Percentiles rank a stretch among this genome's conserved stretches.
phyloP scores from a whole-genome alignment of 92 coral and sea anemone species.

The Porites divaricata region DNA sequence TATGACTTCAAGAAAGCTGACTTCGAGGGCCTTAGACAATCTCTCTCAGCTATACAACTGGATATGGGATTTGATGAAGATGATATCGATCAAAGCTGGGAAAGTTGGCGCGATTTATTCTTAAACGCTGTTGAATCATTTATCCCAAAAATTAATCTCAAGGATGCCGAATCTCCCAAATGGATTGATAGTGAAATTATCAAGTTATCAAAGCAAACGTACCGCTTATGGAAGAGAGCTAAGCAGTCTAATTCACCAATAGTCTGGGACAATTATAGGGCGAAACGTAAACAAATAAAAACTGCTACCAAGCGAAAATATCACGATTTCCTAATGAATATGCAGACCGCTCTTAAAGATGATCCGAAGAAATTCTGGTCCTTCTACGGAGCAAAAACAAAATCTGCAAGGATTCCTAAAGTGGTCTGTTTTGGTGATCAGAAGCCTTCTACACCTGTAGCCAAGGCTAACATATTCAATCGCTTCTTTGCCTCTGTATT shows the following conservation, averaged over 20 bases:
- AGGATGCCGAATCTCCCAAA: conserved; percentile 32
- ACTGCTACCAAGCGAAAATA: conserved; percentile 43
- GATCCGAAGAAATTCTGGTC: conserved; percentile 48
- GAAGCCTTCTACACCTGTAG: too few species aligned
- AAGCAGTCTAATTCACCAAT: conserved; percentile 16
- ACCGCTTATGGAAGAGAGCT: conserved; percentile 8
- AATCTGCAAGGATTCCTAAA: conserved; percentile 30
- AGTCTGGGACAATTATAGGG: conserved; percentile 23
- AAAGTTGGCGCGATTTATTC: conserved; percentile 50
- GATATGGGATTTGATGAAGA: conserved; percentile 40
- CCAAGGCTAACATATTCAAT: too few species aligned
- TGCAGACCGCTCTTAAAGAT: conserved; percentile 41
- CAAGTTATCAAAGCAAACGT: conserved; percentile 26
- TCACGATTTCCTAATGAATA: conserved; percentile 20
- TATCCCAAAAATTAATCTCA: conserved; percentile 34
- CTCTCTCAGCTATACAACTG: conserved; percentile 25
- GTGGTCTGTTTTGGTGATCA: conserved; percentile 10
- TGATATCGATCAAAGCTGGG: conserved; percentile 49
- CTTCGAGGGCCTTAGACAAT: conserved; percentile 44
- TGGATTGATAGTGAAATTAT: conserved; percentile 39
- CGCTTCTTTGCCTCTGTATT: too few species aligned
- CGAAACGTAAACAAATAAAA: conserved; percentile 29
- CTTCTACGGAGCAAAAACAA: conserved; percentile 19
- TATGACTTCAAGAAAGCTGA: conserved; percentile 59
- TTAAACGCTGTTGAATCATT: conserved; percentile 44